Evolutionary conservation across 2,888 invertebrate species (phyloP), one percentile per base, ranked within the genome.

Genomic region (Hedya salicella): DNA sequence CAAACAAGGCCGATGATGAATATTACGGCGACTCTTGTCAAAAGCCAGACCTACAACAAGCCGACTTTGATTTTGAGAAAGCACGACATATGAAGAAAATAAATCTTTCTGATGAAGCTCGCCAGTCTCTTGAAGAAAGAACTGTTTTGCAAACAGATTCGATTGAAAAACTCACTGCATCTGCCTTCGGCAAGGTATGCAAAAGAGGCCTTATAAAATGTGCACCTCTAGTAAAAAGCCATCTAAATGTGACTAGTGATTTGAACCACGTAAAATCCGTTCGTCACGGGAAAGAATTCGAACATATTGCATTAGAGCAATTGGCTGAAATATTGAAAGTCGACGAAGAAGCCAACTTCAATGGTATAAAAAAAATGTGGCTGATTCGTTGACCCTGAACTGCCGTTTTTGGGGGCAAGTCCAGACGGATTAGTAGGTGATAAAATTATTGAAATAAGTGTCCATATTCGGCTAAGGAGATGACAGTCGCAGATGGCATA

Each of bases 371-470:
- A 16, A 11, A 11, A 5, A 32, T 52, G 52, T 52, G 52, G 52
- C 2, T 53, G 19, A 48, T 19, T 48, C n/a, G 13, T 48, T 9
- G 48, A 48, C 21, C 21, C 3, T 3, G 21, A 39, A 17, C n/a
- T 53, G 8, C 53, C 53, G 36, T 69, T 61, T 59, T 53, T 69
- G 56, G 67, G 62, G 1, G 67, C 67, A 30, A 53, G 60, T 30
- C 67, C 69, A 14, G 64, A 64, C 36, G 69, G 69, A 3, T 13
- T 39, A 0, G 17, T 63, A 16, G 44, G 17, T 5, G 36, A 61
- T 11, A 52, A 49, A 16, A 32, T 69, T 1, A 53, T 69, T 11
- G 66, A 66, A 54, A 54, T 69, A 66, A 69, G 44, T 62, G 49
- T 42, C 48, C 21, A 1, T 48, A 48, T 21, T 21, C 21, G 11